A percentile compares a stretch with the other conserved stretches of the same genome.
Evolutionary conservation across 2,113 vertebrate genomes (phyloP).

Genomic region (Todiramphus saurophagus): DNA sequence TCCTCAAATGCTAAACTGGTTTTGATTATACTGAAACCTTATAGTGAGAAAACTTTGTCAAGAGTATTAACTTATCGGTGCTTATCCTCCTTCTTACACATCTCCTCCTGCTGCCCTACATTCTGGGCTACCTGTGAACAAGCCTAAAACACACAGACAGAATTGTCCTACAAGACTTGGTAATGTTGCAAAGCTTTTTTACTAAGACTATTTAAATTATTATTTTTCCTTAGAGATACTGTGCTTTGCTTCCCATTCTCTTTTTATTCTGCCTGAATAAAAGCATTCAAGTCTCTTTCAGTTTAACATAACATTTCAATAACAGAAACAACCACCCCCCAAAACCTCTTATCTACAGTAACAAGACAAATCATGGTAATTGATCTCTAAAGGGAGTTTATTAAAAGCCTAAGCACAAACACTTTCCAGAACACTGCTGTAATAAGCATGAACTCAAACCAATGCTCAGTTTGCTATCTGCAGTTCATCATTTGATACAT

Average conservation of each 20-base stretch:
- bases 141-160: neutral
- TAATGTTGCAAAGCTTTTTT: neutral
- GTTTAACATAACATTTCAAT: constrained; percentile 51
- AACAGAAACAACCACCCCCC: constrained; percentile 31
- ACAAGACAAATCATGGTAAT: constrained; percentile 73
- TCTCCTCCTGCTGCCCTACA: constrained; percentile 29
- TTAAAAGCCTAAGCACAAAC: constrained; percentile 72
- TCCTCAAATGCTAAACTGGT: constrained; percentile 75
- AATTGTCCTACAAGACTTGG: neutral
- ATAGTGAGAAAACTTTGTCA: constrained; percentile 65
- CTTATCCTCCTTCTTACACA: constrained; percentile 4
- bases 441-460: constrained; percentile 71
- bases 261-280: constrained; percentile 2
- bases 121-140: constrained; percentile 62
- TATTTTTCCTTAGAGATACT: neutral
- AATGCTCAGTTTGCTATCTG: constrained; percentile 70
- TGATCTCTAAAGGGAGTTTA: constrained; percentile 76
- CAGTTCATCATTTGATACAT: constrained; percentile 61
- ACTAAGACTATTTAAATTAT: neutral
- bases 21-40: constrained; percentile 74
- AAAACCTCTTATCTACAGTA: constrained; percentile 61
- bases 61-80: constrained; percentile 38
- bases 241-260: neutral
- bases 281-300: constrained; percentile 22
- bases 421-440: constrained; percentile 67